A percentile compares a stretch with the other conserved stretches of the same genome.
Conservation (phyloP, 2,888 invertebrate genomes). For the Synanthedon formicaeformis region DNA sequence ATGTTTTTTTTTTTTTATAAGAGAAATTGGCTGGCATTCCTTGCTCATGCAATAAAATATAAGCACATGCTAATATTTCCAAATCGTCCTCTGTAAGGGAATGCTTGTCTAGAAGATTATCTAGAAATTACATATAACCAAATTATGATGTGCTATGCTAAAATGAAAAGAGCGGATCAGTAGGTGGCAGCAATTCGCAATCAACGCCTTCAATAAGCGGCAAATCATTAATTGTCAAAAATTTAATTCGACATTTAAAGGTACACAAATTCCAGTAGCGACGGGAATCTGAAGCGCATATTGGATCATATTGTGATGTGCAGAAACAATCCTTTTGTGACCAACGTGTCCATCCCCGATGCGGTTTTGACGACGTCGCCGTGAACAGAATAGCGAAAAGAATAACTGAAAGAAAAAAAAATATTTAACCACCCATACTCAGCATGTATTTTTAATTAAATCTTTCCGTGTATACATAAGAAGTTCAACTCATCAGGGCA, state of each 20-base stretch:
- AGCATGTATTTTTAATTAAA: no score
- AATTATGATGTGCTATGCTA: neutral
- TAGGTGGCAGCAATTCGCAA: conserved; percentile 15
- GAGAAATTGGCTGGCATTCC: no score
- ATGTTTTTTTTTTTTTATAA: no score
- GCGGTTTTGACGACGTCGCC: neutral
- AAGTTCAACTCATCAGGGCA: no score
- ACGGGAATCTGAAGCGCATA: conserved; percentile 20
- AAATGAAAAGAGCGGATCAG: neutral
- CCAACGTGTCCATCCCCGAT: conserved; percentile 10
- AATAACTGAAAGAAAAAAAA: neutral
- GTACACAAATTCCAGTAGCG: conserved; percentile 27
- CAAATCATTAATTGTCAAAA: conserved; percentile 10
- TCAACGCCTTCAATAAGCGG: conserved; percentile 11
- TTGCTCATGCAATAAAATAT: no score
- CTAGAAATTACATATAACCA: neutral
- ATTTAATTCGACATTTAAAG: conserved; percentile 17
- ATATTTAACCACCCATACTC: no score
- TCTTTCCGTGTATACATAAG: no score
- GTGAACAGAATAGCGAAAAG: neutral
- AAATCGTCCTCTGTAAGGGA: no score
- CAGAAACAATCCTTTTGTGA: conserved; percentile 16
- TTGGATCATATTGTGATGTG: conserved; percentile 26
- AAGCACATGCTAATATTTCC: no score
- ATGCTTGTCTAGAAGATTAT: no score